Conservation (phyloP, 2,113 vertebrate species). For the Neotoma lepida region DNA sequence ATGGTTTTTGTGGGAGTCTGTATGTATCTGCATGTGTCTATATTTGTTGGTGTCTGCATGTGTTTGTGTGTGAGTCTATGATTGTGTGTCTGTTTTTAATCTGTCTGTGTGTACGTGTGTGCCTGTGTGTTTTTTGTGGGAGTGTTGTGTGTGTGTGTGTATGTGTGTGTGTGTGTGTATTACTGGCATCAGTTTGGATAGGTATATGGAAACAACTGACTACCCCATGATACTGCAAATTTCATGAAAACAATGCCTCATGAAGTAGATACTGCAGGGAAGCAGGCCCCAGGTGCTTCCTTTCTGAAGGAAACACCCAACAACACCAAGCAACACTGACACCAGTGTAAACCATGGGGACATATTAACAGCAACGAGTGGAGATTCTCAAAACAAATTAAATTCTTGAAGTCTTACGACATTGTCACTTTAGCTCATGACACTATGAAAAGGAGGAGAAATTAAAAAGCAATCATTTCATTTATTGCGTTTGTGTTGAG, state of each 20-base stretch:
- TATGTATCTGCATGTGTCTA: background rate
- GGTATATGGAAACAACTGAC: conserved; percentile 57
- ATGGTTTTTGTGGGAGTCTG: background rate
- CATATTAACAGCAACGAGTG: conserved; percentile 1
- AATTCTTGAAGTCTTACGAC: conserved; percentile 37
- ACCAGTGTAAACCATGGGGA: conserved; percentile 56
- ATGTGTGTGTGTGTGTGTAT: background rate
- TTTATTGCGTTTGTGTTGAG: conserved; percentile 65
- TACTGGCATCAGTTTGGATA: background rate
- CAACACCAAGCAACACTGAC: conserved; percentile 10
- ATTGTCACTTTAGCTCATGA: conserved; percentile 53
- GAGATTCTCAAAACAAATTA: conserved; percentile 53
- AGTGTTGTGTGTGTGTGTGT: background rate
- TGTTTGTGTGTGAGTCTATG: background rate
- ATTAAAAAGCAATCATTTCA: conserved; percentile 73
- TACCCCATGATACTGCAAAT: background rate
- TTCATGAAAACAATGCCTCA: conserved; percentile 57
- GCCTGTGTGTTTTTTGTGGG: background rate
- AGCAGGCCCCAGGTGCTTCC: conserved; percentile 76
- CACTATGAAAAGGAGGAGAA: conserved; percentile 30
- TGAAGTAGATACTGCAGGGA: background rate
- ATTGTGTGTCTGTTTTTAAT: background rate
- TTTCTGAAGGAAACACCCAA: conserved; percentile 64
- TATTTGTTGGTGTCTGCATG: background rate
- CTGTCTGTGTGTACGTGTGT: background rate